Conservation (phyloP, 2,888 invertebrate species). For the Diarsia dahlii region DNA sequence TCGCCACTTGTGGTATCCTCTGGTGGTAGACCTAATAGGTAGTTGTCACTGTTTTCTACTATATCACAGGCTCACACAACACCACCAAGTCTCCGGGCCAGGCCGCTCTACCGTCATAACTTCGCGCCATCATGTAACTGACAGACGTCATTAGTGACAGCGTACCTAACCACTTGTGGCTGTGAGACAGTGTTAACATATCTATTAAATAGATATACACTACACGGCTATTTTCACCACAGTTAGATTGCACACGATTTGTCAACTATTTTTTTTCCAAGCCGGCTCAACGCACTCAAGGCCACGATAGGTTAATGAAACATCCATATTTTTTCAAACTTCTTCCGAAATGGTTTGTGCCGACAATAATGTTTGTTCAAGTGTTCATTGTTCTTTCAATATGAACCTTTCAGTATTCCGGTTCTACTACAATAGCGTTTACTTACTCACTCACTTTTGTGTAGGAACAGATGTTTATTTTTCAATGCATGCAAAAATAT, state of each 20-base stretch:
- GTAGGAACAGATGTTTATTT: conserved; percentile 15
- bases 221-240: background rate
- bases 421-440: conserved; percentile 22
- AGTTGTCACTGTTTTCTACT: too few species aligned
- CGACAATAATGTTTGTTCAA: conserved; percentile 38
- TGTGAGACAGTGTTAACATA: too few species aligned
- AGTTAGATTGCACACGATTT: background rate
- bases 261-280: background rate
- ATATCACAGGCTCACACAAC: too few species aligned
- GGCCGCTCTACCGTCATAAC: too few species aligned
- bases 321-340: conserved; percentile 37
- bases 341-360: conserved; percentile 25
- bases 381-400: conserved; percentile 38
- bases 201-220: too few species aligned
- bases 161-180: too few species aligned
- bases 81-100: too few species aligned
- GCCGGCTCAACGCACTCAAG: conserved; percentile 4
- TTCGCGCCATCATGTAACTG: too few species aligned
- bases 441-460: background rate
- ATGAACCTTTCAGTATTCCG: conserved; percentile 14
- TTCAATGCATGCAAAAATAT: background rate
- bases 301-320: conserved; percentile 36
- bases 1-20: too few species aligned
- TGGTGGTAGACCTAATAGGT: too few species aligned
- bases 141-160: too few species aligned